Evolutionary conservation across 2,888 invertebrate species (phyloP).

Genomic region (Agonopterix heracliana): DNA sequence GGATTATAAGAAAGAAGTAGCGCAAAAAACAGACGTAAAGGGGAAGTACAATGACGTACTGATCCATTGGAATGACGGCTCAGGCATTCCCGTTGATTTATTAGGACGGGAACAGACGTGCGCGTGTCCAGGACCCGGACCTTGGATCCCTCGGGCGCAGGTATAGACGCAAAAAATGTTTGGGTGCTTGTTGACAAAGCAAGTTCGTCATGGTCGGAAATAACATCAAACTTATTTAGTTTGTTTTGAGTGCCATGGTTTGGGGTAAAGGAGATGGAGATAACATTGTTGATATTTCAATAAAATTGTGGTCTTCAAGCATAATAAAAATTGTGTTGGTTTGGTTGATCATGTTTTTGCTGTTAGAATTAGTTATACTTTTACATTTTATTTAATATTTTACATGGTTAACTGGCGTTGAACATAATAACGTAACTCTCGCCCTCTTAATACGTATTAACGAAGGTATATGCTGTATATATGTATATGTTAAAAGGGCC

Average conservation of each 20-base stretch:
- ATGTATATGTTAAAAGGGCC: too few species aligned
- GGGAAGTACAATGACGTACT: constrained; percentile 16
- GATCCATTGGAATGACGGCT: constrained; percentile 43
- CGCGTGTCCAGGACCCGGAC: constrained; percentile 32
- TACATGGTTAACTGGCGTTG: too few species aligned
- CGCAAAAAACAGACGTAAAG: constrained; percentile 3
- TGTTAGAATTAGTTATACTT: too few species aligned
- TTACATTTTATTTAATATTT: too few species aligned
- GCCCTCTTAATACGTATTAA: too few species aligned
- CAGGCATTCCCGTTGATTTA: constrained; percentile 51
- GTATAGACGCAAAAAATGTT: constrained; percentile 47
- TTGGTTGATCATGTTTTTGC: too few species aligned
- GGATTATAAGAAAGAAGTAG: constrained; percentile 1
- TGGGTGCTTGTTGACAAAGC: constrained; percentile 67
- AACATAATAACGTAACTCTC: too few species aligned
- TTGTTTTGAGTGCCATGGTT: neutral
- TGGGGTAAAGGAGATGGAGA: neutral
- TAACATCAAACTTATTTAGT: constrained; percentile 16
- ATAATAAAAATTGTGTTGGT: too few species aligned
- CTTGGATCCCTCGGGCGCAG: constrained; percentile 24
- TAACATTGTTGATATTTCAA: constrained; percentile 1
- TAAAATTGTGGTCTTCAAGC: too few species aligned
- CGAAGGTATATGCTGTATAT: too few species aligned
- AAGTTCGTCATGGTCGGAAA: constrained; percentile 44
- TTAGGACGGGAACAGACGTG: constrained; percentile 51